Evolutionary conservation across 2,888 invertebrate genomes (phyloP), one percentile per base, ranked within the genome.

Genomic region (Ormyrus pomaceus): DNA sequence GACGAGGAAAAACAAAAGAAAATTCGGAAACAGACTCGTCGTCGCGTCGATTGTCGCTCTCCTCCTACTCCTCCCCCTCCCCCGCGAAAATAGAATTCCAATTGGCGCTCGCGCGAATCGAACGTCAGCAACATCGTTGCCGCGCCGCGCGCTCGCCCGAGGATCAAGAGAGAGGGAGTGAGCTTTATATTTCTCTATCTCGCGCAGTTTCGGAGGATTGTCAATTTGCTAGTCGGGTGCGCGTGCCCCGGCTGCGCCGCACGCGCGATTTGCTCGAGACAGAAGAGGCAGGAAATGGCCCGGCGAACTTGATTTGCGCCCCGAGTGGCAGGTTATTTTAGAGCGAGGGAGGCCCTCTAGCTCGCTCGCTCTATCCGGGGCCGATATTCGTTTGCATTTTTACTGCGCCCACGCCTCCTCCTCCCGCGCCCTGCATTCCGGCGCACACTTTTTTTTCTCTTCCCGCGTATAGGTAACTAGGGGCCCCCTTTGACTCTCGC

Each of bases 271-370:
- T 13, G n/a, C 76, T 53, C 78, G 34, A 79, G 72, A 74, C 75
- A 64, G 59, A 11, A 53, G 66, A 71, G 34, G 34, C 34, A 34
- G 84, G 81, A 84, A 85, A 84, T 85, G 79, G 83, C 80, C 82
- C 78, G 46, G 45, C 66, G 77, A 84, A 84, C 82, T 84, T 81
- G 83, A 84, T 85, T 84, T 83, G 79, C 81, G 61, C 82, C 82
- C 79, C 10, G 82, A 83, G 81, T 84, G 84, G 79, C 83, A 83
- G 84, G 83, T 83, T 86, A 86, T 86, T 85, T 85, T 85, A 13
- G 6, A 56, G 10, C 11, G 69, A 8, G 9, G n/a, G 45, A 50
- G 34, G 46, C 51, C 58, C 3, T 50, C 7, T 10, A n/a, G 19
- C 0, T 19, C 11, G 7, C 9, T 6, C 11, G 62, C 56, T 62